phyloP scores from a whole-genome alignment of 1,140 invertebrate species.

The Bombus picipes region DNA sequence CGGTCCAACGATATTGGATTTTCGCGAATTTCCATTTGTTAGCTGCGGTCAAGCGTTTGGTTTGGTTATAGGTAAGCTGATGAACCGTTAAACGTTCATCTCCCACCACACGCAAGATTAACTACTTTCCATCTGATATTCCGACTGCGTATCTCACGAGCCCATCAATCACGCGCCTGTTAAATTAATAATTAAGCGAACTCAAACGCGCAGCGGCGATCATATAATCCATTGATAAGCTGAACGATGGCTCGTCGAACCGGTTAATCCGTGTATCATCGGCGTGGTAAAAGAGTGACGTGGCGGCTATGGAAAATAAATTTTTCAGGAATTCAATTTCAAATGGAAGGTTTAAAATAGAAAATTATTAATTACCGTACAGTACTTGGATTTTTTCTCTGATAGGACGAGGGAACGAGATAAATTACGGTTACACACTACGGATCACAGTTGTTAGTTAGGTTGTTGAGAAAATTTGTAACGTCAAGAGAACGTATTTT shows the following conservation, averaged over 20 bases:
- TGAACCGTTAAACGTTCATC: neutral
- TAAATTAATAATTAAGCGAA: slow-evolving; percentile 3
- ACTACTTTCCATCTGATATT: slow-evolving; percentile 9
- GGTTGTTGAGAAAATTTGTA: too few relatives aligned
- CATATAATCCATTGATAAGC: neutral
- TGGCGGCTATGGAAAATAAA: neutral
- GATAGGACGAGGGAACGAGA: too few relatives aligned
- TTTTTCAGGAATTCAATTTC: neutral
- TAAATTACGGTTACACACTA: too few relatives aligned
- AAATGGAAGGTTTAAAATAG: neutral
- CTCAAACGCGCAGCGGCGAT: neutral
- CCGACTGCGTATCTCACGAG: too few relatives aligned
- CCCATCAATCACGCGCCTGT: neutral
- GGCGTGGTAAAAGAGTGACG: neutral
- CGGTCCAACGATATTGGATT: slow-evolving; percentile 13
- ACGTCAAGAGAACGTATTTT: too few relatives aligned
- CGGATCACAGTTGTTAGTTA: too few relatives aligned
- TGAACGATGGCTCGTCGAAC: neutral
- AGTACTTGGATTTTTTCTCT: neutral
- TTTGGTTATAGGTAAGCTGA: neutral
- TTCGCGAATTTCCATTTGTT: slow-evolving; percentile 23
- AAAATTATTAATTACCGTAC: neutral
- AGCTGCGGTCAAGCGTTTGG: neutral
- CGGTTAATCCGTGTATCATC: neutral
- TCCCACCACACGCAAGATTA: neutral